Percentiles rank a stretch among this genome's conserved stretches.
Evolutionary conservation across 2,113 vertebrate genomes (phyloP).

Genomic region (Polypterus bichir): DNA sequence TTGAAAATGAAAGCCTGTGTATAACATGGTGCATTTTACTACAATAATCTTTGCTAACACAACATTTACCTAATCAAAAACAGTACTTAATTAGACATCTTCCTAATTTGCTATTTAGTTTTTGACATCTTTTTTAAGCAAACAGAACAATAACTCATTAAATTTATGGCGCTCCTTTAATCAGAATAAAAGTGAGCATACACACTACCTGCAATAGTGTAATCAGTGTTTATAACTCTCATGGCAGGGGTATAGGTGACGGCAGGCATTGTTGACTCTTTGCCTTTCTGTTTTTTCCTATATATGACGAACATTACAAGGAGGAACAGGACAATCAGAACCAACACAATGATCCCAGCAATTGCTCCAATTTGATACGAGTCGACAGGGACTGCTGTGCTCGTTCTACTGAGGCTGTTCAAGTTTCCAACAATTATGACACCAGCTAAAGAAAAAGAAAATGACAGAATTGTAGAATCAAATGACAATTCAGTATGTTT

Average conservation of each 20-base stretch:
- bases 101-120: too few relatives aligned
- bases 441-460: slow-evolving; percentile 49
- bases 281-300: slow-evolving; percentile 82
- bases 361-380: slow-evolving; percentile 89
- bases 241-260: slow-evolving; percentile 84
- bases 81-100: too few relatives aligned
- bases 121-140: too few relatives aligned
- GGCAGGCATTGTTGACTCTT: slow-evolving; percentile 72
- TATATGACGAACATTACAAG: slow-evolving; percentile 82
- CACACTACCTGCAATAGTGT: slow-evolving; percentile 56
- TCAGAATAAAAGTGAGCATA: too few relatives aligned
- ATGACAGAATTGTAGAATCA: not conserved
- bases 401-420: slow-evolving; percentile 78
- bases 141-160: too few relatives aligned
- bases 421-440: slow-evolving; percentile 76
- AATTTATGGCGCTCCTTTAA: too few relatives aligned
- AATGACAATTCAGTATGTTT: too few relatives aligned
- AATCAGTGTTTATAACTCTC: slow-evolving; percentile 69
- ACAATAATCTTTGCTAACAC: too few relatives aligned
- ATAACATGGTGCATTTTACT: too few relatives aligned
- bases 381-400: slow-evolving; percentile 71
- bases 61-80: too few relatives aligned
- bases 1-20: too few relatives aligned
- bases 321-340: slow-evolving; percentile 77
- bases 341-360: slow-evolving; percentile 75